Evolutionary conservation across 2,113 vertebrate genomes (phyloP).

Genomic region (Lepus europaeus): DNA sequence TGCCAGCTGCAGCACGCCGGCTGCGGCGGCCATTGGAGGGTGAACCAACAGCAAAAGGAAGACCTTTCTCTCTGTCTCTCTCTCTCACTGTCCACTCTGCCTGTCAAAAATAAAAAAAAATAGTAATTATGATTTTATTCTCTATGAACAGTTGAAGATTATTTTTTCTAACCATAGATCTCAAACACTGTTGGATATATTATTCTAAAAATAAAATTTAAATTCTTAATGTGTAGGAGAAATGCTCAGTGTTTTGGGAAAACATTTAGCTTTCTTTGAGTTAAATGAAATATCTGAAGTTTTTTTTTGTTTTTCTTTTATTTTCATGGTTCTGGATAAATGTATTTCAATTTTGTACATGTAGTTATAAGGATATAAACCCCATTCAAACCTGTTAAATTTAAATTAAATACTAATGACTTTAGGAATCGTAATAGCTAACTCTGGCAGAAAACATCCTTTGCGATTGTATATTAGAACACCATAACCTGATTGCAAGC

Average conservation of each 20-base stretch:
- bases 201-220: constrained; percentile 18
- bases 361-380: background rate
- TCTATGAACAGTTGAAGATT: background rate
- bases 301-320: constrained; percentile 2
- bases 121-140: background rate
- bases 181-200: background rate
- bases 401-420: constrained; percentile 50
- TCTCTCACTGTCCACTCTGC: too few relatives aligned
- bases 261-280: background rate
- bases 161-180: background rate
- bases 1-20: too few relatives aligned
- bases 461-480: background rate
- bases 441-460: background rate
- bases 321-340: background rate
- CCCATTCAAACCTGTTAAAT: background rate
- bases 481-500: background rate
- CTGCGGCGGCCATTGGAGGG: too few relatives aligned
- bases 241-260: background rate
- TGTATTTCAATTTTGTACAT: background rate
- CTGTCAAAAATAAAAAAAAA: too few relatives aligned
- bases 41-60: too few relatives aligned
- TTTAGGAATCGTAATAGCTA: background rate
- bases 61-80: too few relatives aligned
- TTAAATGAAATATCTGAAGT: background rate
- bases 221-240: background rate